Evolutionary conservation across 1,140 invertebrate genomes (phyloP).

Genomic region (Aphidius ervi): DNA sequence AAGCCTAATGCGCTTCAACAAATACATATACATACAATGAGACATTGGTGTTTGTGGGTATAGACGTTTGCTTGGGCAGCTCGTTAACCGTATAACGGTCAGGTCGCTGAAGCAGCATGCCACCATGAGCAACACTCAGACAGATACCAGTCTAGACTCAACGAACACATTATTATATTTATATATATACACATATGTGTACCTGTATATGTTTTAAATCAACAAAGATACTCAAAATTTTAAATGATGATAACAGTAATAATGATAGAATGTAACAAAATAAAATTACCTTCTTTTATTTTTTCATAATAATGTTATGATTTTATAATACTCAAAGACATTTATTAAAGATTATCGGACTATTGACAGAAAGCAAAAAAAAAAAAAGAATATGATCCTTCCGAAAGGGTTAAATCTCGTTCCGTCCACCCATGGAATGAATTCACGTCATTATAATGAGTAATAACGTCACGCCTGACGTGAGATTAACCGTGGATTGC

Average conservation of each 20-base stretch:
- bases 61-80: conserved; percentile 33
- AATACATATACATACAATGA: conserved; percentile 10
- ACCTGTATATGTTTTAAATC: no score
- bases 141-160: conserved; percentile 6
- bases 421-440: conserved; percentile 20
- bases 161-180: no score
- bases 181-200: no score
- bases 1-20: conserved; percentile 23
- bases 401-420: conserved; percentile 17
- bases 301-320: no score
- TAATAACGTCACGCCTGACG: conserved; percentile 26
- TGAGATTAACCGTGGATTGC: conserved; percentile 24
- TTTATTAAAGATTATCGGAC: conserved; percentile 18
- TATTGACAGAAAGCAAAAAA: conserved; percentile 4
- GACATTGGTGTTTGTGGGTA: conserved; percentile 10
- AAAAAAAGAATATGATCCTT: conserved; percentile 16
- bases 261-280: no score
- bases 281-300: no score
- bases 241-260: no score
- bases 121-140: conserved; percentile 14
- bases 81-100: conserved; percentile 52
- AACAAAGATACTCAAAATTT: no score
- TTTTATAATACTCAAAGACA: background rate
- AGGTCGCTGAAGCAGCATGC: conserved; percentile 34
- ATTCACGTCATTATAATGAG: conserved; percentile 23